Percentiles rank a stretch among this genome's conserved stretches.
Evolutionary conservation across 2,113 vertebrate species (phyloP).

Genomic region (Urocitellus parryii): DNA sequence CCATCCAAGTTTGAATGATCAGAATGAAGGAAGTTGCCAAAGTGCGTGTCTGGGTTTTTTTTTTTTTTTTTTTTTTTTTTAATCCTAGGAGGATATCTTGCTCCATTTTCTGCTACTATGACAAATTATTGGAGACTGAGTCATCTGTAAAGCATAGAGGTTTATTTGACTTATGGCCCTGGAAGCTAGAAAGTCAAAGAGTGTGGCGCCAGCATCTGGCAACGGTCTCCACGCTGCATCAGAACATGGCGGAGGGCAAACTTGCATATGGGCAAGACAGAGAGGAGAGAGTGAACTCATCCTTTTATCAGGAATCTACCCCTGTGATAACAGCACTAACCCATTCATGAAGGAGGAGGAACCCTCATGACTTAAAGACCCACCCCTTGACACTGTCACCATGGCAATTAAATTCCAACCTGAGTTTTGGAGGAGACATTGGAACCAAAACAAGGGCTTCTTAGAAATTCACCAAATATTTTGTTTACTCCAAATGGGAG

Average conservation of each 20-base stretch:
- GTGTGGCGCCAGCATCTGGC: too few species aligned
- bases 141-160: not conserved
- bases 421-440: not conserved
- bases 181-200: not conserved
- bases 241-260: not conserved
- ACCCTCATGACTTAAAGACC: fast-evolving
- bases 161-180: not conserved
- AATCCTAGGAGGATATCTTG: not conserved
- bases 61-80: not conserved
- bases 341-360: not conserved
- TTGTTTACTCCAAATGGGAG: not conserved
- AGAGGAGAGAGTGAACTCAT: not conserved
- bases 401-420: not conserved
- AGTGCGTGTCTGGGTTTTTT: not conserved
- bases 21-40: not conserved
- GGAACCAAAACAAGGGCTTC: not conserved
- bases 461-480: not conserved
- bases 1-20: not conserved
- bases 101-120: not conserved
- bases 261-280: not conserved
- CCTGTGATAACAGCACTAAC: not conserved
- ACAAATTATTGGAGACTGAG: not conserved
- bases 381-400: not conserved
- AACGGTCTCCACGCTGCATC: not conserved
- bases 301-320: not conserved